Evolutionary conservation across 2,797 vertebrate genomes (phyloP).

Genomic region (Micrastur ruficollis): DNA sequence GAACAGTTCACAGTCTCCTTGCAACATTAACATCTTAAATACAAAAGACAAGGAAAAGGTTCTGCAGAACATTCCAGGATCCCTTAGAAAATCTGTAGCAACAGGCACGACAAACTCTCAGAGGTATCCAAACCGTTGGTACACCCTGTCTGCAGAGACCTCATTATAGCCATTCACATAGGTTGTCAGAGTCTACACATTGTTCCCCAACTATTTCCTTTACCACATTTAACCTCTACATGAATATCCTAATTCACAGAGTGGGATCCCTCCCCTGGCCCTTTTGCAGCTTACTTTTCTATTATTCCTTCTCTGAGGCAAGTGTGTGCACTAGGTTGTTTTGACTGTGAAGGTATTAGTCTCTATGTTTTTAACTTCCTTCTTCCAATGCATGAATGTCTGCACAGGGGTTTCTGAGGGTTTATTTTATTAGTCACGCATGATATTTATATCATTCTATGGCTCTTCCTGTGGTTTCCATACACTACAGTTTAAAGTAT

Average conservation of each 20-base stretch:
- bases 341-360: background rate
- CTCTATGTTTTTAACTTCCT: background rate
- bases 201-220: background rate
- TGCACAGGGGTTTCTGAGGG: background rate
- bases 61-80: background rate
- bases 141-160: background rate
- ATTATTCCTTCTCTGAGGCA: background rate
- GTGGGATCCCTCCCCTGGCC: background rate
- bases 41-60: background rate
- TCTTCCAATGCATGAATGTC: background rate
- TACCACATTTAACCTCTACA: background rate
- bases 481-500: background rate
- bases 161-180: background rate
- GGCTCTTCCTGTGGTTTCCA: background rate
- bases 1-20: conserved; percentile 16
- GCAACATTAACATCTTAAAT: background rate
- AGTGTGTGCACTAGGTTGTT: background rate
- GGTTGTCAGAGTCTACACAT: background rate
- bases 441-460: background rate
- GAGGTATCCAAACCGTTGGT: background rate
- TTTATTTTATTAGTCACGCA: background rate
- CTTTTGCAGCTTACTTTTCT: background rate
- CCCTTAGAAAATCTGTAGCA: background rate
- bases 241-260: background rate
- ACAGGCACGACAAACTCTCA: background rate